Percentiles rank a stretch among this genome's conserved stretches.
phyloP scores from a whole-genome alignment of 2,888 invertebrate genomes.

The Drosophila borealis region DNA sequence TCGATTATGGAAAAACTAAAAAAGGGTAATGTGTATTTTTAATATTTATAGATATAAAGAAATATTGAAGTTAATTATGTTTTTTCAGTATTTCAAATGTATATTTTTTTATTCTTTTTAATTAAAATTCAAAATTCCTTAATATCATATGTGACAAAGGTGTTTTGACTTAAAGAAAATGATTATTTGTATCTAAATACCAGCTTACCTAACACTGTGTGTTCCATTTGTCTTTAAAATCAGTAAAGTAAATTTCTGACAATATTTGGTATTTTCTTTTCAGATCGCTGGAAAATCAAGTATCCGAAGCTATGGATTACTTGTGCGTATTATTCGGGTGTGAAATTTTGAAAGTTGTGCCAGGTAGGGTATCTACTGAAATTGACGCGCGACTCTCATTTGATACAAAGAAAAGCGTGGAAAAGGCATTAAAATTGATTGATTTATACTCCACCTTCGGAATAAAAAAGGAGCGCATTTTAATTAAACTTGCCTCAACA shows the following conservation, averaged over 20 bases:
- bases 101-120: neutral
- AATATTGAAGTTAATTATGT: neutral
- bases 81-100: neutral
- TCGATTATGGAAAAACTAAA: constrained; percentile 91
- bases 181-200: too few species aligned
- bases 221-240: too few species aligned
- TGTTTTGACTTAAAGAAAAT: too few species aligned
- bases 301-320: constrained; percentile 95
- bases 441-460: constrained; percentile 95
- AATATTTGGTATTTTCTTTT: constrained; percentile 1
- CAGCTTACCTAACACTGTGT: too few species aligned
- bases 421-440: constrained; percentile 95
- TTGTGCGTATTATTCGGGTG: constrained; percentile 97
- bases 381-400: constrained; percentile 90
- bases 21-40: constrained; percentile 85
- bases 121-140: too few species aligned
- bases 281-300: constrained; percentile 60
- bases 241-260: too few species aligned
- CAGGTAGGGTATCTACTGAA: constrained; percentile 89
- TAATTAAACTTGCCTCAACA: constrained; percentile 98
- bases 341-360: constrained; percentile 98
- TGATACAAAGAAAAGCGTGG: constrained; percentile 95
- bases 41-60: neutral
- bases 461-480: constrained; percentile 95
- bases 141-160: too few species aligned